Evolutionary conservation across 1,140 invertebrate species (phyloP), one percentile per base, ranked within the genome.

Genomic region (Amyelois transitella): DNA sequence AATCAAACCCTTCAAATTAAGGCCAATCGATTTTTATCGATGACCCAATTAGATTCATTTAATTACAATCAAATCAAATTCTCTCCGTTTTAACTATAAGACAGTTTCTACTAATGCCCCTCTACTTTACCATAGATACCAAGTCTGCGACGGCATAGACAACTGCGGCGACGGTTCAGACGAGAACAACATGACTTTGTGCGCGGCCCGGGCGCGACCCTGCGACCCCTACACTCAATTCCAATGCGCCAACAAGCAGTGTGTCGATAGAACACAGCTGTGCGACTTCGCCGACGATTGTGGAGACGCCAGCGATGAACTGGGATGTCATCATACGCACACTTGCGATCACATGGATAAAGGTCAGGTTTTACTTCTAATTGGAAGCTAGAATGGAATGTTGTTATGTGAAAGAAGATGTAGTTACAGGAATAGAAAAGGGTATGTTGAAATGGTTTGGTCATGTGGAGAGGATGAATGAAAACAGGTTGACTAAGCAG

Each of bases 161-260:
- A 96, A 98, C 76, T 99, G 97, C 85, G 95, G 95, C 18, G 97
- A 99, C 81, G 95, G 96, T 28, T 95, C 94, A 0, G 96, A 98
- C 77, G 97, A 98, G 84, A 97, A 97, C 75, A 96, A 97, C 87
- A 94, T 96, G 91, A 97, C 94, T 1, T 85, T 96, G 48, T 98
- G 96, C 72, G 91, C 92, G 1, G 89, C 90, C n/a, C 91, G 91
- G 58, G 89, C 91, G 43, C 91, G 93, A 59, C 92, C 93, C 4
- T 96, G 95, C 78, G 92, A 95, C 69, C 90, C 92, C 0, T 91
- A 92, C 55, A 88, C 88, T 0, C 94, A 97, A 80, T 97, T 94
- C 74, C 94, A 95, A 64, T 99, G 98, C 84, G 92, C 94, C 22
- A 99, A 99, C 88, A 94, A 95, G 51, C 94, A 95, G 55, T 99